Evolutionary conservation across 1,140 invertebrate species (phyloP), one percentile per base, ranked within the genome.

Genomic region (Zaprionus gabonicus): DNA sequence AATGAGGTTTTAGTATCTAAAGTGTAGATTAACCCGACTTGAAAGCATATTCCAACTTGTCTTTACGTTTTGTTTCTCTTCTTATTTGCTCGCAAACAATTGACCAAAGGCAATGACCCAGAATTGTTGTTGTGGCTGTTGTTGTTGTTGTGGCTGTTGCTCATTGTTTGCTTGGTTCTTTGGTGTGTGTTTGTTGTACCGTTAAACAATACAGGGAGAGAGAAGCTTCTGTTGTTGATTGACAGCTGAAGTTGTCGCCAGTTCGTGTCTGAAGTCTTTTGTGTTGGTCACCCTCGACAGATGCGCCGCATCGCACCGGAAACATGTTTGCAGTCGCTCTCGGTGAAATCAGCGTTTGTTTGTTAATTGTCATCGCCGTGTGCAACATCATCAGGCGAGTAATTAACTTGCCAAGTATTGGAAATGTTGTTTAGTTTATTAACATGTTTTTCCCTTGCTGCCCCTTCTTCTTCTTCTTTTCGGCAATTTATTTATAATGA

Each of bases 311-410:
- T 34, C 31, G 66, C 74, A 88, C 84, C 84, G 84, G 84, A 87
- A 88, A 81, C 71, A 53, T 63, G 65, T 63, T 66, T 56, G 60
- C 66, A 10, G 41, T 15, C 41, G 69, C 71, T 75, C 65, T 64
- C 67, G 60, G 84, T 81, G 84, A 87, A 87, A 87, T 83, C 84
- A 83, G 74, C 80, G 38, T 80, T 46, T 83, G 72, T 83, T 87
- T 83, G 72, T 83, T 87, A 87, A 83, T 78, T 88, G 84, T 78
- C 84, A 88, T 88, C 41, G 41, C n/a, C 41, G 17, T 7, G n/a
- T 46, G 41, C 41, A 17, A 46, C 83, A 86, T 81, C 81, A 88
- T 84, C 84, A 88, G 83, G 78, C 71, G 53, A 58, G 82, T 80
- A 86, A 86, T 86, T 87, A 86, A 80, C 72, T 77, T 71, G 62